A percentile compares a stretch with the other conserved stretches of the same genome.
phyloP scores from a whole-genome alignment of 2,888 invertebrate species.

The Lymantria dispar region DNA sequence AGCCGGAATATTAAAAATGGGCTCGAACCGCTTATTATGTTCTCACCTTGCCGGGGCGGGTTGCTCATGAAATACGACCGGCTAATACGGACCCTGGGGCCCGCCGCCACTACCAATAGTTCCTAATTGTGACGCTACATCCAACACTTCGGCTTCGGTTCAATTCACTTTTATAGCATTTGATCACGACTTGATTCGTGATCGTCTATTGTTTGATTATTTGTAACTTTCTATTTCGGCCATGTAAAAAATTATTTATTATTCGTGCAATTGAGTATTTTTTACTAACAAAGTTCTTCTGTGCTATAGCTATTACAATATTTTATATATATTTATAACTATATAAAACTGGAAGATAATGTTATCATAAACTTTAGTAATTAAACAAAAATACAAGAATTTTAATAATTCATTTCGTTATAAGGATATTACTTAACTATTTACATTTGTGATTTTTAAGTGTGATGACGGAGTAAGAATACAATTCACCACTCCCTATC shows the following conservation, averaged over 20 bases:
- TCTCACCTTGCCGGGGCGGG: constrained; percentile 79
- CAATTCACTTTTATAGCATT: constrained; percentile 27
- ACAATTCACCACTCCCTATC: too few relatives aligned
- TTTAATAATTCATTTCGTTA: too few relatives aligned
- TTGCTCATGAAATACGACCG: constrained; percentile 75
- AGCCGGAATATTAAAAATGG: constrained; percentile 82
- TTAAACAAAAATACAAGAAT: too few relatives aligned
- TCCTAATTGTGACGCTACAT: constrained; percentile 64
- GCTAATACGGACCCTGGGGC: constrained; percentile 67
- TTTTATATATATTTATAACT: too few relatives aligned
- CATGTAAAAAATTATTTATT: background rate
- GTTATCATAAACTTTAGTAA: too few relatives aligned
- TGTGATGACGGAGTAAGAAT: too few relatives aligned
- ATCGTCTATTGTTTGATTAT: constrained; percentile 16
- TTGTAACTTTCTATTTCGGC: background rate
- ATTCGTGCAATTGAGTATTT: background rate
- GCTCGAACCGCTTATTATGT: constrained; percentile 79
- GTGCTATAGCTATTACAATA: too few relatives aligned
- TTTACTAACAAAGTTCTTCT: too few relatives aligned
- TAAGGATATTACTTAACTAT: too few relatives aligned
- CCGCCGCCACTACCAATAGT: constrained; percentile 49
- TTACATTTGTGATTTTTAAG: too few relatives aligned
- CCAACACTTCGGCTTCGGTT: constrained; percentile 23
- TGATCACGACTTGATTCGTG: constrained; percentile 30
- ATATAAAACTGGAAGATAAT: too few relatives aligned